A percentile compares a stretch with the other conserved stretches of the same genome.
phyloP scores from a whole-genome alignment of 2,888 invertebrate genomes.

The Steinernema scapterisci region DNA sequence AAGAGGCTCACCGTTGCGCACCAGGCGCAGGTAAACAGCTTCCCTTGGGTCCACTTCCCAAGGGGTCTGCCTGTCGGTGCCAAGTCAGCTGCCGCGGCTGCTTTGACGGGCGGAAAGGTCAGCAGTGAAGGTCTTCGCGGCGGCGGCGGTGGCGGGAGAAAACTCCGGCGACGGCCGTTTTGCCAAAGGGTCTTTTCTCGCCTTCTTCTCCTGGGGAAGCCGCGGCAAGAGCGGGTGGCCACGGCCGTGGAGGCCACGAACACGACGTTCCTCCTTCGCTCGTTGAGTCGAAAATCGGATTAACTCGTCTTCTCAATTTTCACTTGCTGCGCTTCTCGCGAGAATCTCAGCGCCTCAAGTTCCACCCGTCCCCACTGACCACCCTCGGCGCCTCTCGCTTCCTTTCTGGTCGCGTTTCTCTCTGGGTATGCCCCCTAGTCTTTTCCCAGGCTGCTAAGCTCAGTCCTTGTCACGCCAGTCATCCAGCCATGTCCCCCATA shows the following conservation, averaged over 20 bases:
- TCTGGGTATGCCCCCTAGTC: too few relatives aligned
- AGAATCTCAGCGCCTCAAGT: neutral
- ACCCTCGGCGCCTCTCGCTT: neutral
- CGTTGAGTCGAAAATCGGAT: conserved; percentile 32
- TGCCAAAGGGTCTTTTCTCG: conserved; percentile 1
- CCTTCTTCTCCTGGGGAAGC: neutral
- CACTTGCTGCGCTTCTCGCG: neutral
- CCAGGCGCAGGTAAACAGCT: conserved; percentile 20
- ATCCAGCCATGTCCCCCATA: too few relatives aligned
- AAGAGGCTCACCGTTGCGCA: too few relatives aligned
- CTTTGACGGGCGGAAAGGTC: conserved; percentile 14
- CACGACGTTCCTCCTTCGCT: conserved; percentile 10
- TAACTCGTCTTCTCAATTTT: conserved; percentile 27
- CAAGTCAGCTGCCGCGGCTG: conserved; percentile 15
- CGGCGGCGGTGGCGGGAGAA: neutral
- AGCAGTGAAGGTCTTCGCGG: too few relatives aligned
- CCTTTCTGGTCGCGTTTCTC: neutral
- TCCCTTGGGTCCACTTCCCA: neutral
- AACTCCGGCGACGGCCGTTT: neutral
- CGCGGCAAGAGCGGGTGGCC: neutral
- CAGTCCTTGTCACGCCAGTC: too few relatives aligned
- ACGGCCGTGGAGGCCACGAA: neutral
- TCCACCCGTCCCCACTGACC: too few relatives aligned
- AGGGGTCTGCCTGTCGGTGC: conserved; percentile 1
- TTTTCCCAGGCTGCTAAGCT: too few relatives aligned